These are phyloP conservation scores for Cyphomyrus discorhynchus DNA, from an alignment of 2,113 vertebrate genomes.

Conservation along the genomic window DNA sequence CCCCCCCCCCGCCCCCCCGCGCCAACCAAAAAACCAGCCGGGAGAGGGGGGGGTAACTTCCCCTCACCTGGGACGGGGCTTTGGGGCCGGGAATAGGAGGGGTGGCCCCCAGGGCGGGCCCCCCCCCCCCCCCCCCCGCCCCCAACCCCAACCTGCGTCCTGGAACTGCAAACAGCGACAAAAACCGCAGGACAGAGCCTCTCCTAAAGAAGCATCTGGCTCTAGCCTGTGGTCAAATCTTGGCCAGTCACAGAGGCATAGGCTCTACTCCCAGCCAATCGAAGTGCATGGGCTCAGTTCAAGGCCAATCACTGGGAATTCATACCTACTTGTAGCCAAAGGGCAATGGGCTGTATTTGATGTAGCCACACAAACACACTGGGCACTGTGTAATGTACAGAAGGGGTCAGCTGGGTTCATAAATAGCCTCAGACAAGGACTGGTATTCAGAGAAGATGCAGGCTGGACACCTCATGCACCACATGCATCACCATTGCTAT, in stretches of 20 bases:
- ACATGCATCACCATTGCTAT: neutral
- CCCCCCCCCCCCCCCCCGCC: too few species aligned
- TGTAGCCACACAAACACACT: neutral
- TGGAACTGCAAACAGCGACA: conserved; percentile 45
- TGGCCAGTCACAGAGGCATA: neutral
- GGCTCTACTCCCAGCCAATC: neutral
- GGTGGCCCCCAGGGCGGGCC: too few species aligned
- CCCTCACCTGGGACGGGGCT: too few species aligned
- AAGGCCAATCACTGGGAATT: neutral
- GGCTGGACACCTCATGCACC: neutral
- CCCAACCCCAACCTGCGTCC: conserved; percentile 17
- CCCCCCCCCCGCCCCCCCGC: too few species aligned
- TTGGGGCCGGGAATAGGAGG: too few species aligned
- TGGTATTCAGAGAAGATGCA: neutral
- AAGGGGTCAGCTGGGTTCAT: neutral
- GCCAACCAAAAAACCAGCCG: too few species aligned
- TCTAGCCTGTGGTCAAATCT: neutral
- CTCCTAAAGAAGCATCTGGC: conserved; percentile 51
- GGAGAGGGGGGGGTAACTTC: too few species aligned
- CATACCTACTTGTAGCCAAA: neutral
- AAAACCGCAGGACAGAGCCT: conserved; percentile 47
- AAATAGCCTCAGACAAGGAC: neutral
- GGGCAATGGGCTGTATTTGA: neutral
- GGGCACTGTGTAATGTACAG: neutral
- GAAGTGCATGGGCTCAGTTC: neutral